Evolutionary conservation across 1,140 invertebrate species (phyloP).

Genomic region (Thaumatotibia leucotreta): DNA sequence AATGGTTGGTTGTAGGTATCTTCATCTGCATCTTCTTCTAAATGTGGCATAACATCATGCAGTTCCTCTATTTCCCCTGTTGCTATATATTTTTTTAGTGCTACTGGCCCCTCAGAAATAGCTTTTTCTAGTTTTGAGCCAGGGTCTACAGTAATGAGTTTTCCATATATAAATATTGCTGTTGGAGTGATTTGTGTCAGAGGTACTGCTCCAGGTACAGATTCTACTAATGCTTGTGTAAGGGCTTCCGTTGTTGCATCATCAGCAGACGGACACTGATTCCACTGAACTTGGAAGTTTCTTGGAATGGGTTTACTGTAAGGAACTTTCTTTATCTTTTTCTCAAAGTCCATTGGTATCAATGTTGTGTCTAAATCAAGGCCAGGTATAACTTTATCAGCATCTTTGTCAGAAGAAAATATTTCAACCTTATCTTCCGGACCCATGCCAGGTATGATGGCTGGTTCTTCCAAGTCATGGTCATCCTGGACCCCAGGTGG

Average conservation of each 20-base stretch:
- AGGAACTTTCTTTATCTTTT: conserved; percentile 89
- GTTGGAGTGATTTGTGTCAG: conserved; percentile 84
- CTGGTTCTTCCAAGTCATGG: conserved; percentile 82
- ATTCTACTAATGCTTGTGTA: conserved; percentile 82
- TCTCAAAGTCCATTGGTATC: conserved; percentile 78
- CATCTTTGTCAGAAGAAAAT: conserved; percentile 63
- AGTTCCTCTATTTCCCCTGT: conserved; percentile 88
- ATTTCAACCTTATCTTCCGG: conserved; percentile 92
- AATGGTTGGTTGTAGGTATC: conserved; percentile 57
- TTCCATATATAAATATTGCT: conserved; percentile 88
- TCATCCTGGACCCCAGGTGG: conserved; percentile 81
- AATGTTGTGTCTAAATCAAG: conserved; percentile 88
- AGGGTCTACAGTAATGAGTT: conserved; percentile 85
- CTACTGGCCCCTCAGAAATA: conserved; percentile 84
- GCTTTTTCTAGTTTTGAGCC: conserved; percentile 85
- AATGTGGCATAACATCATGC: conserved; percentile 82
- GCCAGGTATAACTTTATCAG: conserved; percentile 87
- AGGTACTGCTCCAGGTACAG: conserved; percentile 82
- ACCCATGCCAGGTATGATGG: conserved; percentile 95
- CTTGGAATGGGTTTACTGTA: conserved; percentile 97
- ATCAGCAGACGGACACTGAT: conserved; percentile 81
- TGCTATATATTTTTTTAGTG: conserved; percentile 85
- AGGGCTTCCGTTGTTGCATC: conserved; percentile 80
- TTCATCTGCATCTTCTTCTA: conserved; percentile 79
- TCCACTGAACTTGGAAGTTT: conserved; percentile 97